phyloP scores from a whole-genome alignment of 2,797 vertebrate genomes.

The Microtus californicus region DNA sequence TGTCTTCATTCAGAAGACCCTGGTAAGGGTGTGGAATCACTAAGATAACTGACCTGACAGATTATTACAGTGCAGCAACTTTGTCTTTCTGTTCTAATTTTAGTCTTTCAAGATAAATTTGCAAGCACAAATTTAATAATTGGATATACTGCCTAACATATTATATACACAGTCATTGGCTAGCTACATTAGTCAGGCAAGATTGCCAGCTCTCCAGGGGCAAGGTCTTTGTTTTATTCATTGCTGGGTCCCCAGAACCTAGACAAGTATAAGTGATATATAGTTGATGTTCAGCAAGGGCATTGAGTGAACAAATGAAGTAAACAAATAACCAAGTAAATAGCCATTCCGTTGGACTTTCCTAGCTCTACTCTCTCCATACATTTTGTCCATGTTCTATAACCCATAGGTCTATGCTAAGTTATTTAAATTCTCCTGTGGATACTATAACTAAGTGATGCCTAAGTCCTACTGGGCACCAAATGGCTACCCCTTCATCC shows the following conservation, averaged over 20 bases:
- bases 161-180: constrained; percentile 8
- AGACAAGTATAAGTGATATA: background rate
- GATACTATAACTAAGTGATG: background rate
- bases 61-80: background rate
- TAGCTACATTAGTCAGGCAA: background rate
- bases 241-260: background rate
- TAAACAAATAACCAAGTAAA: constrained; percentile 1
- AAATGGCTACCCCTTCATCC: constrained; percentile 22
- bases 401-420: background rate
- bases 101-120: constrained; percentile 65
- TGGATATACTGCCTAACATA: background rate
- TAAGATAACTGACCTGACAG: background rate
- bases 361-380: background rate
- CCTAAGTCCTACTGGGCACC: background rate
- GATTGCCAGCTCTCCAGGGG: background rate
- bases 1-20: background rate
- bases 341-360: background rate
- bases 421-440: constrained; percentile 35
- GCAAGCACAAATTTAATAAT: constrained; percentile 37
- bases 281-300: background rate
- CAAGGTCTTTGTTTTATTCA: constrained; percentile 2
- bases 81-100: constrained; percentile 28
- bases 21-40: background rate
- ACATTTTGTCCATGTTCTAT: background rate
- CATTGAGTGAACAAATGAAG: background rate